These are phyloP conservation scores for Nyctalus aviator DNA, from an alignment of 2,797 vertebrate species.

Conservation along the genomic window DNA sequence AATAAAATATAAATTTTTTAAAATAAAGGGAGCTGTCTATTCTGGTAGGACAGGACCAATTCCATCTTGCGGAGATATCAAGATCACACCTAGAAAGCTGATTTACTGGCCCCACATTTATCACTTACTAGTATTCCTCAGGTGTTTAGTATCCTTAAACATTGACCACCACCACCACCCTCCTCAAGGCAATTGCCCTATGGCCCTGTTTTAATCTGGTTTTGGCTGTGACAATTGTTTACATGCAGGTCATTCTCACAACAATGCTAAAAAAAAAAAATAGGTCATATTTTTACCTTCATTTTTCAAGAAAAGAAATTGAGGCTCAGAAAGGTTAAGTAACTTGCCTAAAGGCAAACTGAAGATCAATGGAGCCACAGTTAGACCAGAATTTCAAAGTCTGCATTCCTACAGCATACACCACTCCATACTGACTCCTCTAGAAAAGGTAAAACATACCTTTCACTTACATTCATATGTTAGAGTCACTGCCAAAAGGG, in stretches of 20 bases:
- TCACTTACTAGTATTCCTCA: neutral
- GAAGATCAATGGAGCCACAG: neutral
- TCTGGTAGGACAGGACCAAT: neutral
- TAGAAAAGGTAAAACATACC: neutral
- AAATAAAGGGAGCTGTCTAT: neutral
- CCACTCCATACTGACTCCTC: neutral
- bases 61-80: neutral
- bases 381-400: neutral
- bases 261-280: constrained; percentile 60
- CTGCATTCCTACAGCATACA: neutral
- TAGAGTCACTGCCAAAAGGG: neutral
- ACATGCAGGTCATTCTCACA: neutral
- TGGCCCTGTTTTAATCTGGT: neutral
- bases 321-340: constrained; percentile 51
- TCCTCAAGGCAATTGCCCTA: neutral
- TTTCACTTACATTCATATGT: neutral
- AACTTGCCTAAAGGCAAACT: neutral
- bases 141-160: neutral
- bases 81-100: neutral
- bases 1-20: too few species aligned
- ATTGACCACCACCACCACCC: neutral
- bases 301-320: constrained; percentile 61
- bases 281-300: neutral
- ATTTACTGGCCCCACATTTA: neutral
- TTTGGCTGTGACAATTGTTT: neutral